Base-by-base conservation (phyloP, 2,797 vertebrate species). In the Chiroxiphia lanceolata region DNA sequence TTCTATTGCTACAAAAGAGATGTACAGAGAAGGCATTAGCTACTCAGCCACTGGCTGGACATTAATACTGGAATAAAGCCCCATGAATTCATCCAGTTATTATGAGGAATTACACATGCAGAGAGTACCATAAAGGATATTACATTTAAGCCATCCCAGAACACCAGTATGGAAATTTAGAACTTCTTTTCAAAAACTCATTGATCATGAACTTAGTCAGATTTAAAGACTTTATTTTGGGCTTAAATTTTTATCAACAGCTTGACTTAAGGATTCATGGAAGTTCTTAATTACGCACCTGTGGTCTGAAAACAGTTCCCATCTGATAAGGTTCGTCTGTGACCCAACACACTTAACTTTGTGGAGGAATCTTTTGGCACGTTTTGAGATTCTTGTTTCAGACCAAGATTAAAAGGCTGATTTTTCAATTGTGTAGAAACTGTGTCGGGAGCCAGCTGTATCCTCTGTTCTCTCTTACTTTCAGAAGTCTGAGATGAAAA, bases 241-340 rank as follows among this genome's bases (percentile, higher is more conserved):
- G 3, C 31, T 54, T 64, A 34, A 42, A 38, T 64, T 89, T 78
- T 65, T 77, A 94, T 33, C 44, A 76, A 27, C 23, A 75, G 56
- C 20, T 74, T 67, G 80, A 69, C 13, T 40, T 74, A 61, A 61
- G 44, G 45, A 53, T 89, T 50, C 2, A 2, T 63, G 16, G 15
- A 91, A 78, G 20, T 40, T 60, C 33, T 44, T 51, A 15, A 44
- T 50, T 74, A 97, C 97, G 48, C 77, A 98, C 98, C 78, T 97
- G 91, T 86, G 26, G 70, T 65, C 34, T 56, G 90, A 80, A 92
- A 89, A 78, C 89, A 89, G 54, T 45, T 97, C 87, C 97, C 97
- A 63, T 97, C 97, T 14, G 97, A 97, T 77, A 92, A 50, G 11
- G 96, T 92, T 91, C 95, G 82, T 36, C 94, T 91, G 76, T 97